phyloP scores from a whole-genome alignment of 2,113 vertebrate genomes.

The Lethenteron reissneri region DNA sequence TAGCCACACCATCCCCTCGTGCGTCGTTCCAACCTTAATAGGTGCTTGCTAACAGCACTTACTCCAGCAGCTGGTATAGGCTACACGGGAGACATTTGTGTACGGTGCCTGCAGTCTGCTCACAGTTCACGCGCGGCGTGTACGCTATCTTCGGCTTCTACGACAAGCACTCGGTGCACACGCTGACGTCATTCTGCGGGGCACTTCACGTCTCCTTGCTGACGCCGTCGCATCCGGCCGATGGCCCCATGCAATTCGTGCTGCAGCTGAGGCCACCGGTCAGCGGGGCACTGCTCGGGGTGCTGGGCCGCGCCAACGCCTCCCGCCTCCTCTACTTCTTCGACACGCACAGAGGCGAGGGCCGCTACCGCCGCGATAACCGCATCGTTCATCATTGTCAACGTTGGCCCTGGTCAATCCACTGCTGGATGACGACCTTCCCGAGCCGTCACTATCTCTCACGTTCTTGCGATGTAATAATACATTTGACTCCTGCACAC shows the following conservation, averaged over 20 bases:
- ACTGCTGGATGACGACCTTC: no score
- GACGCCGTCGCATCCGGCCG: conserved; percentile 63
- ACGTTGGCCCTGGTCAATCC: no score
- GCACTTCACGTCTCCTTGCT: conserved; percentile 95
- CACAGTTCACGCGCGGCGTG: conserved; percentile 90
- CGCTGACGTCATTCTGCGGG: conserved; percentile 93
- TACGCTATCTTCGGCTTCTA: conserved; percentile 98
- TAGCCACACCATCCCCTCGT: no score
- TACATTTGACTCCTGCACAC: no score
- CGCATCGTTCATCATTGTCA: no score
- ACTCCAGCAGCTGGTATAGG: no score
- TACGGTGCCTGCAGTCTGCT: conserved; percentile 49
- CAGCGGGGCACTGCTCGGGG: conserved; percentile 60
- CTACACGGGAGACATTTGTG: no score
- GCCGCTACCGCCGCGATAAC: not conserved
- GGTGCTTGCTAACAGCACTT: no score
- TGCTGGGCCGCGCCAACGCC: conserved; percentile 88
- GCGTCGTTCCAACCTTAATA: no score
- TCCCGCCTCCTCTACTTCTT: conserved; percentile 87
- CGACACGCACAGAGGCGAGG: conserved; percentile 78
- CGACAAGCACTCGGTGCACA: conserved; percentile 91
- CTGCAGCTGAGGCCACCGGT: conserved; percentile 78
- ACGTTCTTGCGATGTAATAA: no score
- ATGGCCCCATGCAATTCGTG: conserved; percentile 85
- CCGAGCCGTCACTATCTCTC: no score